phyloP scores from a whole-genome alignment of 2,113 vertebrate genomes.

The Lagopus leucura region DNA sequence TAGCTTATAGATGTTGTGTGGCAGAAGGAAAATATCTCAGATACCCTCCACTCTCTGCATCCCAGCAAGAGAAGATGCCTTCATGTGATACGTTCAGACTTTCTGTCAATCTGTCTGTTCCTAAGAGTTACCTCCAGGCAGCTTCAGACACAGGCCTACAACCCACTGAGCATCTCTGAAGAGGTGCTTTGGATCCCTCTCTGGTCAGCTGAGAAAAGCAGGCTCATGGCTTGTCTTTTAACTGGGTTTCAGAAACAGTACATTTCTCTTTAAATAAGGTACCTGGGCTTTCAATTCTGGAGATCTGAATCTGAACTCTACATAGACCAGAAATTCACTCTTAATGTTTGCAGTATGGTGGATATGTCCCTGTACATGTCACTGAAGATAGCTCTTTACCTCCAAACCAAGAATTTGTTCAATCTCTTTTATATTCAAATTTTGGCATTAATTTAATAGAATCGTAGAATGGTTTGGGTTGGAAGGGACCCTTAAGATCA shows the following conservation, averaged over 20 bases:
- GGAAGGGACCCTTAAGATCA: too few species aligned
- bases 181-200: neutral
- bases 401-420: neutral
- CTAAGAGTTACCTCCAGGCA: neutral
- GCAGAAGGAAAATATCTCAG: neutral
- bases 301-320: neutral
- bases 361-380: neutral
- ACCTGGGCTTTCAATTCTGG: neutral
- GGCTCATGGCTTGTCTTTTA: neutral
- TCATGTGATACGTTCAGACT: fast-evolving
- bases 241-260: neutral
- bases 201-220: neutral
- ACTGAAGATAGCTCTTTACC: neutral
- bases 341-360: neutral
- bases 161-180: neutral
- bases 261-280: neutral
- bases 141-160: neutral
- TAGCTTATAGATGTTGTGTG: neutral
- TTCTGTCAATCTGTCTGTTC: neutral
- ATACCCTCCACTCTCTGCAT: neutral
- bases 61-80: neutral
- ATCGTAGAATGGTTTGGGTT: too few species aligned
- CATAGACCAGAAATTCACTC: neutral
- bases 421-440: neutral
- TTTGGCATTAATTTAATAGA: neutral